Conservation (phyloP, 2,888 invertebrate genomes). For the Agrochola circellaris region DNA sequence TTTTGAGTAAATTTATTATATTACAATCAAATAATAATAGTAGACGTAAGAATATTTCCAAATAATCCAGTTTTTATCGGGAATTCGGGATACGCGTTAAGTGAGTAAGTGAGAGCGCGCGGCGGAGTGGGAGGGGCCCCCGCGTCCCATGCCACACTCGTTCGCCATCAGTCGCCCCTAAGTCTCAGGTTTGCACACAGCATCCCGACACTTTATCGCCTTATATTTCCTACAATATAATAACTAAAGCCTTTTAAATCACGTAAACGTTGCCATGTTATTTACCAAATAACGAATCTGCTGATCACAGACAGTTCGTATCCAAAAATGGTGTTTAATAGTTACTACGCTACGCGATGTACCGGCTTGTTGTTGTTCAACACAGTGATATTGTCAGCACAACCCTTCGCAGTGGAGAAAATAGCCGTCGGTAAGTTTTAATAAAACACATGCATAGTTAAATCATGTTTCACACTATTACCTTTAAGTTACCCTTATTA, state of each 20-base stretch:
- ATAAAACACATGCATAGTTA: constrained; percentile 19
- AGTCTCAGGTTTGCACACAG: constrained; percentile 89
- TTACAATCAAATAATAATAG: not conserved
- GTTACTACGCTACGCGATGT: constrained; percentile 65
- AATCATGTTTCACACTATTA: constrained; percentile 16
- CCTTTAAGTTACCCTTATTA: constrained; percentile 19
- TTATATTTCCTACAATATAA: constrained; percentile 69
- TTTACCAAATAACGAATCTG: constrained; percentile 35
- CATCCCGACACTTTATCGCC: constrained; percentile 81
- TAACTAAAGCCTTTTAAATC: constrained; percentile 59
- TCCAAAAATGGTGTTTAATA: constrained; percentile 72
- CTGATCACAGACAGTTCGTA: constrained; percentile 15
- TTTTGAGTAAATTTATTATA: not conserved
- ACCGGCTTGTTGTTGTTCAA: constrained; percentile 81
- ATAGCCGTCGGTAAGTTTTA: constrained; percentile 87
- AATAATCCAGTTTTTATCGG: constrained; percentile 35
- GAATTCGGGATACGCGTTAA: constrained; percentile 58
- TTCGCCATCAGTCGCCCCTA: constrained; percentile 87
- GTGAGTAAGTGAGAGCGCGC: constrained; percentile 74
- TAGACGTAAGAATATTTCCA: constrained; percentile 17
- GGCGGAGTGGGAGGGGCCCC: constrained; percentile 74
- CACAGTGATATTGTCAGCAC: constrained; percentile 79
- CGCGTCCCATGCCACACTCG: constrained; percentile 82
- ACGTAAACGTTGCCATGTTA: constrained; percentile 57
- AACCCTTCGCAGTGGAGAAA: constrained; percentile 86